Evolutionary conservation across 2,113 vertebrate species (phyloP), one percentile per base, ranked within the genome.

Genomic region (Nothoprocta perdicaria): DNA sequence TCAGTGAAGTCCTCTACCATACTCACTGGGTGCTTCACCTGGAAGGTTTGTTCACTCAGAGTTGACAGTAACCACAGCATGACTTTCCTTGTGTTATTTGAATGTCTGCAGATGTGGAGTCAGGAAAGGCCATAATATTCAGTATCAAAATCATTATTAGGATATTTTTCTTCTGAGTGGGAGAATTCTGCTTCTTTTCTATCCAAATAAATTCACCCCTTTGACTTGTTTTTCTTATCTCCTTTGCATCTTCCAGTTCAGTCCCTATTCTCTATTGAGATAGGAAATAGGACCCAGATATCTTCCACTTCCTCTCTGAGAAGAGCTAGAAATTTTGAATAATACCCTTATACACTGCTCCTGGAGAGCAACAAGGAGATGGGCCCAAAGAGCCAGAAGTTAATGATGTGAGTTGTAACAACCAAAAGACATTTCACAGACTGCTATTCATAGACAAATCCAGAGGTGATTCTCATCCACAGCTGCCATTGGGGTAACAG

Each of bases 131-230:
- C 33, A 15, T 53, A 35, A 38, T 35, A 23, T 17, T 43, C 35
- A 48, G 3, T 19, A 69, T 61, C 24, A 38, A 60, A 11, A 21
- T 24, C 55, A 4, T 31, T 82, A 55, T 65, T 8, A 22, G 17
- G 38, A 8, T 4, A 10, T 40, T 55, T 43, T 43, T 1, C 0
- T 3, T 5, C 16, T 48, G 23, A 23, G 14, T 33, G 27, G 5
- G 31, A 8, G 5, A 33, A 4, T 10, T 8, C 24, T 74, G 4
- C 72, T 80, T 90, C 60, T 31, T 46, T 13, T 57, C n/a, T 48
- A 68, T 27, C 31, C 2, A 2, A 10, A 29, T n/a, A 29, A 62
- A 29, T 31, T 41, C 4, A 53, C 40, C 21, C 11, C 65, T 74
- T 80, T 68, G 19, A 82, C 43, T 23, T 38, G 5, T 12, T 81